Conservation (phyloP, 1,140 invertebrate species). For the Drosophila fuyamai region DNA sequence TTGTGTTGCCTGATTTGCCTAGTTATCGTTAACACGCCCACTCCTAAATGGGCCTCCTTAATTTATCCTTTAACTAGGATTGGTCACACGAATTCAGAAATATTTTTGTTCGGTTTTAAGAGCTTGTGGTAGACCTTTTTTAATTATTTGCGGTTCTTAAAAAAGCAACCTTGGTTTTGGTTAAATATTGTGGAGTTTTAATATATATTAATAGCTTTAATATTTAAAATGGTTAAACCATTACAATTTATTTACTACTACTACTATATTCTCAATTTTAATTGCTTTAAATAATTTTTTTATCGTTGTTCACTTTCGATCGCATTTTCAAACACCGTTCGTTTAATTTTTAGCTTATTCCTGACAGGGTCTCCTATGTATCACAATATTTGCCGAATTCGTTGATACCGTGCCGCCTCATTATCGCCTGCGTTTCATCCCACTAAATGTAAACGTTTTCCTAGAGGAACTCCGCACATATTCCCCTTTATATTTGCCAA, state of each 20-base stretch:
- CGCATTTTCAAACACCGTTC: not conserved
- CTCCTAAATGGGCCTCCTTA: not conserved
- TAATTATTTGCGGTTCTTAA: too few species aligned
- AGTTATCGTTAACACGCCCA: conserved; percentile 32
- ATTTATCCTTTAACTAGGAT: conserved; percentile 7
- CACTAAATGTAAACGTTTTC: conserved; percentile 47
- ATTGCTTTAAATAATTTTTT: not conserved
- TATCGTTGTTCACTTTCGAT: not conserved
- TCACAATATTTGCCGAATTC: conserved; percentile 15
- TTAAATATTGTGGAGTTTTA: too few species aligned
- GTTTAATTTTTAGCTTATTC: conserved; percentile 3
- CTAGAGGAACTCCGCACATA: conserved; percentile 25
- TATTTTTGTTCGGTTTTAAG: too few species aligned
- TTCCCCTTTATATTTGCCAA: conserved; percentile 48
- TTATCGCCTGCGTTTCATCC: conserved; percentile 23
- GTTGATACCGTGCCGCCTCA: conserved; percentile 18
- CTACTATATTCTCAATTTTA: not conserved
- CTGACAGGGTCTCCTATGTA: conserved; percentile 2
- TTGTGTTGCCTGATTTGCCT: conserved; percentile 49
- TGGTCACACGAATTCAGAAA: not conserved
- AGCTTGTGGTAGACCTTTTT: too few species aligned
- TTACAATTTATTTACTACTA: too few species aligned
- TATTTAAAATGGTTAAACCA: too few species aligned
- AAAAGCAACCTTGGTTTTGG: too few species aligned
- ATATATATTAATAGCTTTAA: too few species aligned